Conservation (phyloP, 1,140 invertebrate species). For the Carposina sasakii region DNA sequence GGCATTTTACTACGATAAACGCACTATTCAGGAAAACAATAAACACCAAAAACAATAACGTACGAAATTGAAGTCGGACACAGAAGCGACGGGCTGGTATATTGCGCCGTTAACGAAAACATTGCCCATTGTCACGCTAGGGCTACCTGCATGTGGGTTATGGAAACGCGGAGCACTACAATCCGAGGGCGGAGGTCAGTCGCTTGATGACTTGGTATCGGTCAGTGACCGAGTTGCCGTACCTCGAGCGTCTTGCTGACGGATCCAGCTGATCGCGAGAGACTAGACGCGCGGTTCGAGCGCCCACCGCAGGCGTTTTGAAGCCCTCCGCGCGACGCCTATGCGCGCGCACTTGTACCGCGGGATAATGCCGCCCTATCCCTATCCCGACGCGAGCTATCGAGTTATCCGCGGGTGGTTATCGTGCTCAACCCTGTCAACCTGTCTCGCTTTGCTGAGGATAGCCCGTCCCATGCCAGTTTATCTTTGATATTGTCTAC, state of each 20-base stretch:
- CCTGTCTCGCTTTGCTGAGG: too few species aligned
- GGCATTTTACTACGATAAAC: conserved; percentile 31
- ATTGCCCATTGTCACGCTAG: conserved; percentile 55
- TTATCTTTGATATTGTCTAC: too few species aligned
- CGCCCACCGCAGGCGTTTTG: conserved; percentile 66
- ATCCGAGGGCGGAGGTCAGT: conserved; percentile 16
- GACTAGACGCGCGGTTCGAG: conserved; percentile 48
- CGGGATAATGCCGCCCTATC: conserved; percentile 60
- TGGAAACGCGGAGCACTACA: conserved; percentile 19
- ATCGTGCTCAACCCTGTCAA: conserved; percentile 45
- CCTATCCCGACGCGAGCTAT: conserved; percentile 59
- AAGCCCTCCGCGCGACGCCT: conserved; percentile 59
- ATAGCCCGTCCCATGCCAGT: too few species aligned
- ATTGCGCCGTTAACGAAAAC: conserved; percentile 38
- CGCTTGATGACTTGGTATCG: conserved; percentile 38
- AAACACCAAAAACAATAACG: conserved; percentile 65
- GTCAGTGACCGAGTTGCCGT: conserved; percentile 48
- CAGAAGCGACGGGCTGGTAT: conserved; percentile 36
- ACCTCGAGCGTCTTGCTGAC: conserved; percentile 39
- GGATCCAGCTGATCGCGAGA: conserved; percentile 42
- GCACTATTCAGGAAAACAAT: conserved; percentile 60
- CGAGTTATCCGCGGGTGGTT: conserved; percentile 51
- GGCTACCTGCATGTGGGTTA: conserved; percentile 43
- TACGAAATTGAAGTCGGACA: conserved; percentile 58
- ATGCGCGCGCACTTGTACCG: conserved; percentile 57